Evolutionary conservation across 23 tunicate genomes (phyloP).

Genomic region (Oikopleura albicans): DNA sequence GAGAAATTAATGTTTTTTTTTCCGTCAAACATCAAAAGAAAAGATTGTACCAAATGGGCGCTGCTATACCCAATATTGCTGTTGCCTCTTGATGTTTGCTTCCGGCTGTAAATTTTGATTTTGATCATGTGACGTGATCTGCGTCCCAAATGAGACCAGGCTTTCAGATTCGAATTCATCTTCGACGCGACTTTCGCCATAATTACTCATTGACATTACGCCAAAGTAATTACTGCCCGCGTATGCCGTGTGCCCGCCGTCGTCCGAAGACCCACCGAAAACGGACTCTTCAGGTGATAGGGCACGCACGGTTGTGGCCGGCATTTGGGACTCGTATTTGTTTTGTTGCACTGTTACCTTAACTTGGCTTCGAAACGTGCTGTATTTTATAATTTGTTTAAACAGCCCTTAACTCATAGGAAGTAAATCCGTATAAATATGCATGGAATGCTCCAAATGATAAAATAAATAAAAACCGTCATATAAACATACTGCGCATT

Average conservation of each 20-base stretch:
- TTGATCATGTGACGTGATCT: not conserved
- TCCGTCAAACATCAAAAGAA: too few species aligned
- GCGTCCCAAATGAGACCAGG: not conserved
- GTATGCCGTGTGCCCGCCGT: slow-evolving; percentile 1
- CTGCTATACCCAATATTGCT: not conserved
- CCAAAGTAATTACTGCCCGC: not conserved
- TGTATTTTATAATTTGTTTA: too few species aligned
- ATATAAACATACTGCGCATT: too few species aligned
- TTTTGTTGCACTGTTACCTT: slow-evolving; percentile 2
- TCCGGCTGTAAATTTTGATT: too few species aligned
- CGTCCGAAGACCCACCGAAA: not conserved
- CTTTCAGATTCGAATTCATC: not conserved
- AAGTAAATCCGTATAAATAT: too few species aligned
- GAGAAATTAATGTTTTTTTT: too few species aligned
- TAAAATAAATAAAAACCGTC: too few species aligned
- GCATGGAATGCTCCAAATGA: too few species aligned
- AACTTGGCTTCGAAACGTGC: not conserved
- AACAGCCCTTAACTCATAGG: too few species aligned
- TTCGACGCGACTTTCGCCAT: not conserved
- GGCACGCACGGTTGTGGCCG: not conserved
- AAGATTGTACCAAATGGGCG: too few species aligned
- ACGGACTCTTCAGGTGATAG: slow-evolving; percentile 6
- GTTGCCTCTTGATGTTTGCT: not conserved
- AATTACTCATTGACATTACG: not conserved
- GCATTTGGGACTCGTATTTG: not conserved